Evolutionary conservation across 1,140 invertebrate genomes (phyloP).

Genomic region (Latrodectus geometricus): DNA sequence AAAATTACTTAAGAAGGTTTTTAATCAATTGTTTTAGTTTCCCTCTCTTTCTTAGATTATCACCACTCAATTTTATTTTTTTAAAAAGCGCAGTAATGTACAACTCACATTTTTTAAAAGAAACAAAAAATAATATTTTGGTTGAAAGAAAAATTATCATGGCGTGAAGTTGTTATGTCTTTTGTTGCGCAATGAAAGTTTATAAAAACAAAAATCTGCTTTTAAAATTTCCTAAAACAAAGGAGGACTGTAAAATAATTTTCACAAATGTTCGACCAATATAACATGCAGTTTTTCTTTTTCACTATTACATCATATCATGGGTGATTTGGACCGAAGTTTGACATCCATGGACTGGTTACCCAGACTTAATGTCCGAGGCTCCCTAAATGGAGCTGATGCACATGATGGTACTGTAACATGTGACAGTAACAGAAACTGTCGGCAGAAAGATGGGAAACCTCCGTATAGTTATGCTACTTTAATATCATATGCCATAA

Average conservation of each 20-base stretch:
- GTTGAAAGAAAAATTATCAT: conserved; percentile 59
- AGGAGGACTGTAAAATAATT: neutral
- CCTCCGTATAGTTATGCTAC: conserved; percentile 78
- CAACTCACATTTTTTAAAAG: conserved; percentile 38
- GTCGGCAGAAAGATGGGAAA: conserved; percentile 70
- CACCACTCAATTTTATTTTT: too few relatives aligned
- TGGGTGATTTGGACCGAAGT: conserved; percentile 72
- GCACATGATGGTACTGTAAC: conserved; percentile 63
- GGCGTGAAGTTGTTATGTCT: conserved; percentile 51
- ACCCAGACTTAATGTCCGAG: conserved; percentile 70
- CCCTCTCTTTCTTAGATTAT: too few relatives aligned
- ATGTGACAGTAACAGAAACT: conserved; percentile 50
- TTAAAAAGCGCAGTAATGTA: conserved; percentile 16
- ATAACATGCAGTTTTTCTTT: conserved; percentile 21
- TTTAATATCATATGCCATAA: conserved; percentile 79
- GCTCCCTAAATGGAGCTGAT: conserved; percentile 60
- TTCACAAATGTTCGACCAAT: neutral
- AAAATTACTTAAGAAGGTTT: too few relatives aligned
- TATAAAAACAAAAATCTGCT: conserved; percentile 1
- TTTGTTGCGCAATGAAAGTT: conserved; percentile 51
- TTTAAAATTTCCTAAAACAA: neutral
- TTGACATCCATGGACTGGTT: conserved; percentile 75
- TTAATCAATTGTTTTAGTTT: too few relatives aligned
- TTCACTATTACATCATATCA: conserved; percentile 30
- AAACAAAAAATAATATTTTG: conserved; percentile 46